These are phyloP conservation scores for Protophormia terraenovae DNA, from an alignment of 2,888 invertebrate species.

Conservation along the genomic window DNA sequence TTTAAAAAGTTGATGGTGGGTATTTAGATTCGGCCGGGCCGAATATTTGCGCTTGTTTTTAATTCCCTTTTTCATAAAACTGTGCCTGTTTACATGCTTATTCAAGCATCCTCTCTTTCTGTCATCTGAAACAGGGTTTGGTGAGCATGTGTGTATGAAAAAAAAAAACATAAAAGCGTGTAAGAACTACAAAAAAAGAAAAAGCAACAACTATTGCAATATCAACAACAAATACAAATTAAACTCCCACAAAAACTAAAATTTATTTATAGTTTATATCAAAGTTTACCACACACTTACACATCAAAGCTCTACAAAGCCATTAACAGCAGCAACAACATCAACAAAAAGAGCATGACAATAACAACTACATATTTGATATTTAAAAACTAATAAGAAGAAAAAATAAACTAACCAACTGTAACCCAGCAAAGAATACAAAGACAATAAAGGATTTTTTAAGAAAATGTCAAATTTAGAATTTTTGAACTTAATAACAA, in stretches of 20 bases:
- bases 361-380: neutral
- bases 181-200: neutral
- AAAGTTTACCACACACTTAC: conserved; percentile 6
- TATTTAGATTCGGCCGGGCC: no score
- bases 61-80: no score
- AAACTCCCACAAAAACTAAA: neutral
- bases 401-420: neutral
- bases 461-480: no score
- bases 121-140: neutral
- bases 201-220: neutral
- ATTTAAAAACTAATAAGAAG: neutral
- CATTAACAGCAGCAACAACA: neutral
- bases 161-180: neutral
- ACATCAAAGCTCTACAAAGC: neutral
- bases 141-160: neutral
- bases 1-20: no score
- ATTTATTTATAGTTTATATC: conserved; percentile 11
- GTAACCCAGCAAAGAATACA: neutral
- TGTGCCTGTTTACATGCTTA: neutral
- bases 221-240: neutral
- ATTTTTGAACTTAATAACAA: no score
- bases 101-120: conserved; percentile 6
- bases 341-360: neutral
- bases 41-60: no score
- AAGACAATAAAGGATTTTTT: neutral